Conservation (phyloP, 1,140 invertebrate genomes). For the Drosophila watanabei region DNA sequence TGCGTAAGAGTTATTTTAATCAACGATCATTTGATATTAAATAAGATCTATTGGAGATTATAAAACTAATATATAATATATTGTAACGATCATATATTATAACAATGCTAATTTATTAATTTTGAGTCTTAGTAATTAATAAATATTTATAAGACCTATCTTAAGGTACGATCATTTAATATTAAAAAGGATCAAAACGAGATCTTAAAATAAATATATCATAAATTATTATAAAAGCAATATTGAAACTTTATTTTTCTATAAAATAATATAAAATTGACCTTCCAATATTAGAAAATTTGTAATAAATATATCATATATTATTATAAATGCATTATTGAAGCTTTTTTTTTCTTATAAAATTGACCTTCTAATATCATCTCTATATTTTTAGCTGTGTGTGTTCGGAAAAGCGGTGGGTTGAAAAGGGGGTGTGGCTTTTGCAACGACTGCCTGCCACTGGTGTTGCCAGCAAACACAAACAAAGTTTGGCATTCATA, state of each 20-base stretch:
- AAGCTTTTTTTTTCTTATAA: not conserved
- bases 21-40: no score
- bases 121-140: not conserved
- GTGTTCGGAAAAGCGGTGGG: not conserved
- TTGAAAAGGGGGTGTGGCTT: conserved; percentile 11
- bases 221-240: not conserved
- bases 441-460: conserved; percentile 1
- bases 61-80: no score
- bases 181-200: not conserved
- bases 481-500: conserved; percentile 65
- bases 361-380: not conserved
- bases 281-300: no score
- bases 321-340: not conserved
- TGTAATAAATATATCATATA: not conserved
- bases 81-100: no score
- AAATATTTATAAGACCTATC: not conserved
- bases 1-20: no score
- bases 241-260: not conserved
- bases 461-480: conserved; percentile 37
- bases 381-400: not conserved
- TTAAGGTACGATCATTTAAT: not conserved
- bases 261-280: not conserved
- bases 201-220: no score
- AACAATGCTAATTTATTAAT: no score
- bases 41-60: no score